These are phyloP conservation scores for Leptinotarsa peninsularis DNA, from an alignment of 2,888 invertebrate species.

Conservation along the genomic window DNA sequence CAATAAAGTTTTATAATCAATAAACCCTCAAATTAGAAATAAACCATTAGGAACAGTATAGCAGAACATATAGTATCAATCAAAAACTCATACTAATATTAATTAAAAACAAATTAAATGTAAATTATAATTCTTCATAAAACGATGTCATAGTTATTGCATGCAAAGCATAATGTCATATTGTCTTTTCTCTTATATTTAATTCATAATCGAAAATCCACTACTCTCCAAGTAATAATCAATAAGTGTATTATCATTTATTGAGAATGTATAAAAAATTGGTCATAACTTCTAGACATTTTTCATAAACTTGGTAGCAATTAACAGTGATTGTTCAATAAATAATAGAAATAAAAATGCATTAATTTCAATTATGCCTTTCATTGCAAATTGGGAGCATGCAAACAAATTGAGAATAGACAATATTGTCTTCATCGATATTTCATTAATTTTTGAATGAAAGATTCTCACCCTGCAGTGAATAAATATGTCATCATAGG, in stretches of 20 bases:
- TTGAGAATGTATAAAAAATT: neutral
- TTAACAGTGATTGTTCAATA: neutral
- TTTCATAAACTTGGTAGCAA: neutral
- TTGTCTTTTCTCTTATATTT: neutral
- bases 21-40: too few species aligned
- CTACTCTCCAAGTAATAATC: neutral
- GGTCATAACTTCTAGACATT: neutral
- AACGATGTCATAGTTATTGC: neutral
- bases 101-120: neutral
- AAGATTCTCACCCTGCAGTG: constrained; percentile 34
- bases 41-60: too few species aligned
- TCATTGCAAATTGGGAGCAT: constrained; percentile 15
- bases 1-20: too few species aligned
- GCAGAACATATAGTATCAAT: neutral
- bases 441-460: constrained; percentile 12
- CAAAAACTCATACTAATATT: neutral
- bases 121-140: too few species aligned
- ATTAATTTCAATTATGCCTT: neutral
- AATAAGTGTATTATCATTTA: neutral
- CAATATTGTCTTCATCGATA: constrained; percentile 12
- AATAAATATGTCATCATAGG: constrained; percentile 37
- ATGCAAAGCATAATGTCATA: neutral
- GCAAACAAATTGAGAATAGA: constrained; percentile 25
- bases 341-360: neutral
- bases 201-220: neutral